Conservation (phyloP, 2,888 invertebrate species). For the Buathra laborator region DNA sequence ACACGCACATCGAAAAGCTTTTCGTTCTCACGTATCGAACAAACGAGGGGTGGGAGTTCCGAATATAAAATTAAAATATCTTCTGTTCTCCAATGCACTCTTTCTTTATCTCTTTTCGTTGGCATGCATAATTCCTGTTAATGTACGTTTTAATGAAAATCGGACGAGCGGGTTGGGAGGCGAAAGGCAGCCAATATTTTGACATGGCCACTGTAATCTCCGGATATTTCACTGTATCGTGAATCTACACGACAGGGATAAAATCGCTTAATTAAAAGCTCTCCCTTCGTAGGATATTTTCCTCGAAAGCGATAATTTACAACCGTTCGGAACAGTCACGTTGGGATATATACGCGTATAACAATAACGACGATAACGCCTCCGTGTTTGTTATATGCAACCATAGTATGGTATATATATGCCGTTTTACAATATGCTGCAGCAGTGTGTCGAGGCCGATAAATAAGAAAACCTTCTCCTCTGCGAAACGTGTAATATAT, state of each 20-base stretch:
- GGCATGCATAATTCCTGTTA: conserved; percentile 30
- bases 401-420: background rate
- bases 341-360: background rate
- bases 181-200: conserved; percentile 27
- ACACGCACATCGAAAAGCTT: background rate
- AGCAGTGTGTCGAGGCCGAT: conserved; percentile 22
- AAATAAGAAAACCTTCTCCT: conserved; percentile 45
- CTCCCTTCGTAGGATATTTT: conserved; percentile 29
- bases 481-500: conserved; percentile 53
- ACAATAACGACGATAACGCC: conserved; percentile 7
- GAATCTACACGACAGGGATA: conserved; percentile 35
- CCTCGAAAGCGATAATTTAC: conserved; percentile 38
- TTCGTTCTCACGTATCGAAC: background rate
- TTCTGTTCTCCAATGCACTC: background rate
- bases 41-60: conserved; percentile 18
- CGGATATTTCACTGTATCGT: conserved; percentile 49
- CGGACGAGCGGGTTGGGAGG: background rate
- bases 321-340: background rate
- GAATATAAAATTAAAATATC: conserved; percentile 41
- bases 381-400: conserved; percentile 9
- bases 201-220: conserved; percentile 27
- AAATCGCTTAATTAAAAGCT: conserved; percentile 53
- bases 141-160: conserved; percentile 43
- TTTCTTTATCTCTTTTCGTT: background rate
- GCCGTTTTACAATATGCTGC: conserved; percentile 11